phyloP scores from a whole-genome alignment of 2,888 invertebrate species.

The Leucophora obtusa region DNA sequence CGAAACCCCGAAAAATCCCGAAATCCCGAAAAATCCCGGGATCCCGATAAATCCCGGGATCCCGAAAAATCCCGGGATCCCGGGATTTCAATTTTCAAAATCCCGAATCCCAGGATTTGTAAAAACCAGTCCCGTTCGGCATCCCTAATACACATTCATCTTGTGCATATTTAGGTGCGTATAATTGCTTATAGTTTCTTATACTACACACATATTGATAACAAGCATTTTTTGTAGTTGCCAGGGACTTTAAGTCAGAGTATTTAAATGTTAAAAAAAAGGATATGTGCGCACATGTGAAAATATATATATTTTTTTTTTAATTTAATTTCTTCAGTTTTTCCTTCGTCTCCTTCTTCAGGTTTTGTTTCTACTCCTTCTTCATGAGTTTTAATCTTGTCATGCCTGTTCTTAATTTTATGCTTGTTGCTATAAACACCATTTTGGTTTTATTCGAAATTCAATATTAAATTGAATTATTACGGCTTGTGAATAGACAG shows the following conservation, averaged over 20 bases:
- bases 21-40: too few species aligned
- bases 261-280: neutral
- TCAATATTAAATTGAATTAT: conserved; percentile 28
- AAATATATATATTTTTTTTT: conserved; percentile 16
- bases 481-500: conserved; percentile 7
- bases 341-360: neutral
- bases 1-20: too few species aligned
- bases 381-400: conserved; percentile 18
- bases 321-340: conserved; percentile 26
- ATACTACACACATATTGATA: neutral
- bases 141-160: too few species aligned
- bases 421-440: conserved; percentile 18
- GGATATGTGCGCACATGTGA: conserved; percentile 1
- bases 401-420: conserved; percentile 12
- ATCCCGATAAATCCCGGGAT: too few species aligned
- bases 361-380: neutral
- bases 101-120: too few species aligned
- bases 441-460: conserved; percentile 13
- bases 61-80: too few species aligned
- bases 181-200: neutral
- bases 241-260: too few species aligned
- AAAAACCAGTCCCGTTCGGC: too few species aligned
- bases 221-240: neutral
- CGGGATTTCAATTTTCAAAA: too few species aligned
- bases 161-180: too few species aligned